These are phyloP conservation scores for Muricea muricata DNA, from an alignment of 92 coral and sea anemone species.

Conservation along the genomic window DNA sequence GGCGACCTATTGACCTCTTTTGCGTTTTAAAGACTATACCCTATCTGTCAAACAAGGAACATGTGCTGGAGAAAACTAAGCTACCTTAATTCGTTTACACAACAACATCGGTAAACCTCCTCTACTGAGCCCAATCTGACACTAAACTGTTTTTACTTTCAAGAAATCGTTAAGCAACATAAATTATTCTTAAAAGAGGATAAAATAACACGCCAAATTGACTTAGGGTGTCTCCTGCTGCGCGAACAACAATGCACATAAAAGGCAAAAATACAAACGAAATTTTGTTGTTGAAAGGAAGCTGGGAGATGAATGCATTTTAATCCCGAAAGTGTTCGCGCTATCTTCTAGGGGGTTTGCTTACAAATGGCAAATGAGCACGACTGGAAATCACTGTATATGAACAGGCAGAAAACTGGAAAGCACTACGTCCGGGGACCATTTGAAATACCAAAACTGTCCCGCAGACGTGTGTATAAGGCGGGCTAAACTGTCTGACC, in stretches of 20 bases:
- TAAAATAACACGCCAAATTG: not conserved
- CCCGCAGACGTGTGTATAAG: not conserved
- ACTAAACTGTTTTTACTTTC: not conserved
- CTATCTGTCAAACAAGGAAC: too few relatives aligned
- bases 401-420: too few relatives aligned
- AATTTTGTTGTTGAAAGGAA: not conserved
- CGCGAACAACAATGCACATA: not conserved
- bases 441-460: not conserved
- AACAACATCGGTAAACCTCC: not conserved
- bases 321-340: not conserved
- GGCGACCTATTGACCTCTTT: not conserved
- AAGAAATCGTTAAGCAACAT: not conserved
- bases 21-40: not conserved
- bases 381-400: not conserved
- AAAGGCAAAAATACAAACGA: slow-evolving; percentile 1
- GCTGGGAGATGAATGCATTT: not conserved
- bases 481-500: not conserved
- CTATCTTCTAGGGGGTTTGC: not conserved
- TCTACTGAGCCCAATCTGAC: not conserved
- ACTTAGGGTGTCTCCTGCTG: not conserved
- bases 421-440: not conserved
- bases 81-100: not conserved
- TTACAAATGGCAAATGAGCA: not conserved
- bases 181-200: not conserved
- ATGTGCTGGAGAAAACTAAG: not conserved